Conservation (phyloP, 2,888 invertebrate species). For the Clivina fossor region DNA sequence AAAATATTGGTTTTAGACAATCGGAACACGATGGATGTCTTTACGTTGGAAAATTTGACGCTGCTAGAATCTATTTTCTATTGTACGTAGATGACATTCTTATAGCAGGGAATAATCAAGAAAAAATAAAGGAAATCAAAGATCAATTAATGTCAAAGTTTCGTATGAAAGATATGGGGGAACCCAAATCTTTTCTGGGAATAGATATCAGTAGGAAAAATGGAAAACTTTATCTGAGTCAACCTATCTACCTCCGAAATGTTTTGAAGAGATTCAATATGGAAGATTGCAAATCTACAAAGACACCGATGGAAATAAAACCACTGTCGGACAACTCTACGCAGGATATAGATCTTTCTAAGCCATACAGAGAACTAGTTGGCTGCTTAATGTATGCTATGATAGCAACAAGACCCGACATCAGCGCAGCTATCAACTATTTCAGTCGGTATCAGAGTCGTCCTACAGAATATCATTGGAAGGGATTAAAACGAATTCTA, state of each 20-base stretch:
- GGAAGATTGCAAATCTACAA: conserved; percentile 37
- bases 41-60: too few relatives aligned
- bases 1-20: too few relatives aligned
- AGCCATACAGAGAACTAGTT: conserved; percentile 13
- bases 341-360: background rate
- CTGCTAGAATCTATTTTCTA: too few relatives aligned
- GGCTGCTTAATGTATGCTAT: conserved; percentile 16
- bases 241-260: conserved; percentile 36
- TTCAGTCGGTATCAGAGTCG: conserved; percentile 12
- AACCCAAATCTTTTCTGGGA: conserved; percentile 37
- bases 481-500: conserved; percentile 18
- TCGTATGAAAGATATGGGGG: conserved; percentile 38
- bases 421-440: conserved; percentile 4
- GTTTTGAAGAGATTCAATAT: conserved; percentile 38
- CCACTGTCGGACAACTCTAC: conserved; percentile 19
- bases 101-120: too few relatives aligned
- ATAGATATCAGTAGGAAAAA: conserved; percentile 36
- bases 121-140: too few relatives aligned
- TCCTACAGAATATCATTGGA: conserved; percentile 14
- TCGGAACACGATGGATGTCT: too few relatives aligned
- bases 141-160: conserved; percentile 37
- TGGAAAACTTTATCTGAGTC: conserved; percentile 35
- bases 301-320: conserved; percentile 39
- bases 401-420: conserved; percentile 14
- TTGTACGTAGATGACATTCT: too few relatives aligned